These are phyloP conservation scores for Archocentrus centrarchus DNA, from an alignment of 2,113 vertebrate species.

Conservation along the genomic window DNA sequence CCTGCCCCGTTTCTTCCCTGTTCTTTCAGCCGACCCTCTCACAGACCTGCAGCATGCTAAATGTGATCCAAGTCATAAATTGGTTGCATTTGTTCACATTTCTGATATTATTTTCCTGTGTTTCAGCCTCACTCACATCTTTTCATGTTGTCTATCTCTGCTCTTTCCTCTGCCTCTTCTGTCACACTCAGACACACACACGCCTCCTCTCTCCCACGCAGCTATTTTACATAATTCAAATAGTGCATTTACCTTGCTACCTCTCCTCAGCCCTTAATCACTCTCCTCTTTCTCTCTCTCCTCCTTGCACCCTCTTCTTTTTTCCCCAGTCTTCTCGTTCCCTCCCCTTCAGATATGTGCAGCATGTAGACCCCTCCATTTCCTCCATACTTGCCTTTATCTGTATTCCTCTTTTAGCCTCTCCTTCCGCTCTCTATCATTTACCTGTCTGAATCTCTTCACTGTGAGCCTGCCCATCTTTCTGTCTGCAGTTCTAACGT, in stretches of 20 bases:
- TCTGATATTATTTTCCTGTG: neutral
- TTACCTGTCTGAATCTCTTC: slow-evolving; percentile 62
- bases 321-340: slow-evolving; percentile 16
- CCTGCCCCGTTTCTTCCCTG: neutral
- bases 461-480: slow-evolving; percentile 24
- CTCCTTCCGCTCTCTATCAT: slow-evolving; percentile 50
- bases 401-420: slow-evolving; percentile 48
- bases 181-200: slow-evolving; percentile 49
- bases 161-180: slow-evolving; percentile 33
- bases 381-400: slow-evolving; percentile 49
- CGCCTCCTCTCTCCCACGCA: slow-evolving; percentile 75
- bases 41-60: slow-evolving; percentile 11
- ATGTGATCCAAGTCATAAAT: slow-evolving; percentile 32
- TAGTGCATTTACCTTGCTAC: slow-evolving; percentile 73
- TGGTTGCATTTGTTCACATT: neutral
- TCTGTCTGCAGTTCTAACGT: slow-evolving; percentile 49
- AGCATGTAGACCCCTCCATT: slow-evolving; percentile 52
- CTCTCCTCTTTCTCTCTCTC: slow-evolving; percentile 16
- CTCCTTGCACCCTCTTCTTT: slow-evolving; percentile 35
- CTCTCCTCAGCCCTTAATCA: slow-evolving; percentile 53
- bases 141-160: slow-evolving; percentile 25
- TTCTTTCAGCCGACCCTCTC: neutral
- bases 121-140: slow-evolving; percentile 22
- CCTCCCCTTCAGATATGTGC: slow-evolving; percentile 8
- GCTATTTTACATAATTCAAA: slow-evolving; percentile 81